Evolutionary conservation across 1,140 invertebrate species (phyloP).

Genomic region (Aphelenchoides fujianensis): DNA sequence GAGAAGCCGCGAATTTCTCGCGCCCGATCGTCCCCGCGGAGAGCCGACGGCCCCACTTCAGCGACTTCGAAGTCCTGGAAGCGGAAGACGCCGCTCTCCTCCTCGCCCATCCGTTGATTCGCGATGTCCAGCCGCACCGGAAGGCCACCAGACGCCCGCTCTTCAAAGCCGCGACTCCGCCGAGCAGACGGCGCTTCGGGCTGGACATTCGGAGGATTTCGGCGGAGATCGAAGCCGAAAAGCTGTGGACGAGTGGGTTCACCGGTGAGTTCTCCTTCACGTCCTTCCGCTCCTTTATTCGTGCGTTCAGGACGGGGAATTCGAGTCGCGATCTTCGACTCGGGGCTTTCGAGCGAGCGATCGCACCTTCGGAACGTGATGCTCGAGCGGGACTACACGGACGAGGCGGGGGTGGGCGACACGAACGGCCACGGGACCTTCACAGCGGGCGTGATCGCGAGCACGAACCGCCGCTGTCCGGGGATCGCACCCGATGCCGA

Average conservation of each 20-base stretch:
- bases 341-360: constrained; percentile 1
- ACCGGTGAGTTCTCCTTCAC: too few relatives aligned
- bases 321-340: constrained; percentile 7
- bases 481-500: constrained; percentile 93
- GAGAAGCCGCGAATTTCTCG: background rate
- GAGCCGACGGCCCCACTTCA: background rate
- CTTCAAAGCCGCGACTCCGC: background rate
- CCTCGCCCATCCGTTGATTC: constrained; percentile 1
- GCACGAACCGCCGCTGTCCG: constrained; percentile 76
- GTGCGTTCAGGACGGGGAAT: too few relatives aligned
- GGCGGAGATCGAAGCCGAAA: background rate
- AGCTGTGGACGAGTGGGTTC: background rate
- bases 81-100: background rate
- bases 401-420: constrained; percentile 10
- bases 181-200: background rate
- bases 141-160: background rate
- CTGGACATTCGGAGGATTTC: background rate
- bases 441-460: constrained; percentile 90
- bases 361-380: constrained; percentile 18
- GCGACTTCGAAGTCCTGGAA: background rate
- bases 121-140: background rate
- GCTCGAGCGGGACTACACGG: constrained; percentile 15
- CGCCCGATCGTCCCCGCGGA: background rate
- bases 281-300: too few relatives aligned
- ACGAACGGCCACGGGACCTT: constrained; percentile 88